Percentiles rank a stretch among this genome's conserved stretches.
Conservation (phyloP, 2,888 invertebrate species). For the Frankliniella intonsa region DNA sequence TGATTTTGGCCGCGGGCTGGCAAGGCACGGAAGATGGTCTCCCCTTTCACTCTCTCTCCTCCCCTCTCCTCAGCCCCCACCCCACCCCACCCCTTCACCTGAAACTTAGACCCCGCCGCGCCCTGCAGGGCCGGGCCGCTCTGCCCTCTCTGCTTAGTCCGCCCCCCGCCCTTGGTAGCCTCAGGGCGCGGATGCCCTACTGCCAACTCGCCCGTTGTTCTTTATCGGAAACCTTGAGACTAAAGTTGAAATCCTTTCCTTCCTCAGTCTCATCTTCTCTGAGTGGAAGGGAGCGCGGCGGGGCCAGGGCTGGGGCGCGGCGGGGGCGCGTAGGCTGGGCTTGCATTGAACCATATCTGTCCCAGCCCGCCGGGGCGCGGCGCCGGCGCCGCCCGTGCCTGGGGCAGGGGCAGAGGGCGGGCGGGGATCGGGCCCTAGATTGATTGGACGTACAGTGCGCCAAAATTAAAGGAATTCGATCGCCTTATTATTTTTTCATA, state of each 20-base stretch:
- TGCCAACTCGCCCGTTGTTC: background rate
- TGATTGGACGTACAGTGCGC: too few relatives aligned
- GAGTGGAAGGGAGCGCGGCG: too few relatives aligned
- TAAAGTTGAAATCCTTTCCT: conserved; percentile 25
- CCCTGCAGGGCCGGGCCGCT: background rate
- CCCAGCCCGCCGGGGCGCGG: background rate
- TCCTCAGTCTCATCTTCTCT: background rate
- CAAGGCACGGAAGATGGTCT: too few relatives aligned
- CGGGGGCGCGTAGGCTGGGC: background rate
- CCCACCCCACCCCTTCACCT: background rate
- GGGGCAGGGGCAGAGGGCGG: background rate
- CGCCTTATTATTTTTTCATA: too few relatives aligned
- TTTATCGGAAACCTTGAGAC: conserved; percentile 20
- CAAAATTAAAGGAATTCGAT: too few relatives aligned
- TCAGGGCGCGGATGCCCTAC: background rate
- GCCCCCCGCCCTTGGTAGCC: background rate
- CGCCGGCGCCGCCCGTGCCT: background rate
- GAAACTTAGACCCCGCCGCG: background rate
- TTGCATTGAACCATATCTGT: background rate
- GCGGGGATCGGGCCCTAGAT: background rate
- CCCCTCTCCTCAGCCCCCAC: background rate
- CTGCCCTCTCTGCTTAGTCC: background rate
- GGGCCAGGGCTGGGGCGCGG: too few relatives aligned
- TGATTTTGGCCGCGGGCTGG: too few relatives aligned
- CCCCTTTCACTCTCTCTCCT: too few relatives aligned